phyloP scores from a whole-genome alignment of 2,797 vertebrate species.

The Anolis apletophallus region DNA sequence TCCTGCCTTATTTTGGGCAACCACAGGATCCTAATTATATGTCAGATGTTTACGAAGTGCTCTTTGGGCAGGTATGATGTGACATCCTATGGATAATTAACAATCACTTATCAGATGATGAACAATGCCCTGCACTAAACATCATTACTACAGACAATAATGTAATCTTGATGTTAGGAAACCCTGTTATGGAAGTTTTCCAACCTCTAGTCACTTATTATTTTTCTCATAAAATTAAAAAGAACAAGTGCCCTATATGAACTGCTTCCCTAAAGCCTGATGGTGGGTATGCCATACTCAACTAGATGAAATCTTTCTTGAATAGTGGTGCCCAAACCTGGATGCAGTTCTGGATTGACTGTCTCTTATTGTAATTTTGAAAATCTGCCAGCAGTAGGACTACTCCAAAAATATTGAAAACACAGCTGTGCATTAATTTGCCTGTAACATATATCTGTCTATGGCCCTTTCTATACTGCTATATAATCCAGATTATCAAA shows the following conservation, averaged over 20 bases:
- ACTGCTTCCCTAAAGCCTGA: not conserved
- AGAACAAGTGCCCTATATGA: not conserved
- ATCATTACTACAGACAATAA: not conserved
- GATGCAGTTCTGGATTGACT: too few species aligned
- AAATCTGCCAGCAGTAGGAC: too few species aligned
- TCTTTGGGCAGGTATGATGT: not conserved
- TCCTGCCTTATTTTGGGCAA: not conserved
- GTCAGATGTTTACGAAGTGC: not conserved
- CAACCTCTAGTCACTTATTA: not conserved
- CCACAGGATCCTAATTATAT: constrained; percentile 17
- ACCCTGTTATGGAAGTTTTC: not conserved
- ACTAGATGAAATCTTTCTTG: too few species aligned
- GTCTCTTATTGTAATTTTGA: too few species aligned
- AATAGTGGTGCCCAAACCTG: too few species aligned
- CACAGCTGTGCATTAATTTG: too few species aligned
- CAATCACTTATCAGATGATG: constrained; percentile 19
- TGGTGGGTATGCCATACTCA: not conserved
- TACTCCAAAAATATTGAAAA: too few species aligned
- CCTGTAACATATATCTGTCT: too few species aligned
- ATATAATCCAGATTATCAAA: too few species aligned
- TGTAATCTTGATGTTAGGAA: constrained; percentile 20
- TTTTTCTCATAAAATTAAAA: not conserved
- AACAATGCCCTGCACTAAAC: not conserved
- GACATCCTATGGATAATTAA: constrained; percentile 13
- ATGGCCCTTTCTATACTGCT: too few species aligned